These are phyloP conservation scores for Porites evermanni DNA, from an alignment of 92 coral and sea anemone genomes.

Conservation along the genomic window DNA sequence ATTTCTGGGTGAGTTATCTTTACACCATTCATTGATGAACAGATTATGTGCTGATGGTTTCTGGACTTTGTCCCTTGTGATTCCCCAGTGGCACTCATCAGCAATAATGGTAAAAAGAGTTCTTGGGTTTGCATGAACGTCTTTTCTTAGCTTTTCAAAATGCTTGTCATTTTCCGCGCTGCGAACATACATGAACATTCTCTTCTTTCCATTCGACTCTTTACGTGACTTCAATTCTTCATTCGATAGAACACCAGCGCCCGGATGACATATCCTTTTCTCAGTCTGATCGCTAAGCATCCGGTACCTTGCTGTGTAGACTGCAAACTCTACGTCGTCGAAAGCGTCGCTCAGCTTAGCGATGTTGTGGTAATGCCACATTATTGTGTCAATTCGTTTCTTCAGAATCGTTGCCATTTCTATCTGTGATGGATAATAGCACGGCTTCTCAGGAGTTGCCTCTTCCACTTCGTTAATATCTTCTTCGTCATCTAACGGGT, in stretches of 20 bases:
- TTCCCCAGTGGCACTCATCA: conserved; percentile 72
- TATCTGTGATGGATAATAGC: conserved; percentile 61
- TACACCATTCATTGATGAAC: conserved; percentile 56
- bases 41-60: conserved; percentile 58
- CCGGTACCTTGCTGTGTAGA: conserved; percentile 62
- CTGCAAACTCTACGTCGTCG: conserved; percentile 53
- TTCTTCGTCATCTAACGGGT: conserved; percentile 40
- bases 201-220: not conserved
- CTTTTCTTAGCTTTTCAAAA: conserved; percentile 20
- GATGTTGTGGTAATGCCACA: conserved; percentile 55
- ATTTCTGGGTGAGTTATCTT: conserved; percentile 44
- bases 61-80: conserved; percentile 33
- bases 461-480: conserved; percentile 23
- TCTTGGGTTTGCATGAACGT: conserved; percentile 33
- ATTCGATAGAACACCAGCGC: conserved; percentile 53
- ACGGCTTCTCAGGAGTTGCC: conserved; percentile 45
- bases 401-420: conserved; percentile 61
- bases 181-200: conserved; percentile 58
- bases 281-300: conserved; percentile 72
- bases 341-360: conserved; percentile 39
- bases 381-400: conserved; percentile 52
- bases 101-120: conserved; percentile 57
- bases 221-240: conserved; percentile 22
- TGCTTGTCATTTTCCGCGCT: conserved; percentile 34
- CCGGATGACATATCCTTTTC: conserved; percentile 55